Conservation (phyloP, 2,797 vertebrate genomes). For the Carapus acus region DNA sequence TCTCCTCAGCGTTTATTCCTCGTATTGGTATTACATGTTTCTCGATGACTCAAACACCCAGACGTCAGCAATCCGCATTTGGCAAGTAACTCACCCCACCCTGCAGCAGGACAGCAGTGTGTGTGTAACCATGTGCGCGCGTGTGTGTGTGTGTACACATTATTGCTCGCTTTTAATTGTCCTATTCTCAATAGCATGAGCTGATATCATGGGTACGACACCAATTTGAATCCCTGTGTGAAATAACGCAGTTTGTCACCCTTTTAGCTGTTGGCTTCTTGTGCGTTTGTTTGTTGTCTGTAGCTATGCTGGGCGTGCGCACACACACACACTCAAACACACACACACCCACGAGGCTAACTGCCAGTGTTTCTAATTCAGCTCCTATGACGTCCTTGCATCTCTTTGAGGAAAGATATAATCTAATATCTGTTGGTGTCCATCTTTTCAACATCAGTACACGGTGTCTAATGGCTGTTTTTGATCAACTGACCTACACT, state of each 20-base stretch:
- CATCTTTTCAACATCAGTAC: neutral
- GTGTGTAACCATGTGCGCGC: too few species aligned
- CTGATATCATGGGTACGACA: constrained; percentile 14
- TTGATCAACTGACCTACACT: constrained; percentile 6
- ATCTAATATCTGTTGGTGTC: too few species aligned
- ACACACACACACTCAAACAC: constrained; percentile 2
- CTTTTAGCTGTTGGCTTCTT: constrained; percentile 13
- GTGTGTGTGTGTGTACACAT: neutral
- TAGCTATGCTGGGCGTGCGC: neutral
- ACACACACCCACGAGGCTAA: too few species aligned
- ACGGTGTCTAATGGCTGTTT: neutral
- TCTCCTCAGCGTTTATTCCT: too few species aligned
- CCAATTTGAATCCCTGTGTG: constrained; percentile 24
- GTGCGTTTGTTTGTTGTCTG: constrained; percentile 8
- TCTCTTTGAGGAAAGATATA: too few species aligned
- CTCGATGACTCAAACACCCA: too few species aligned
- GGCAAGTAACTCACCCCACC: too few species aligned
- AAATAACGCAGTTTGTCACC: constrained; percentile 30
- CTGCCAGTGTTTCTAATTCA: too few species aligned
- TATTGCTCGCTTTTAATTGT: constrained; percentile 14
- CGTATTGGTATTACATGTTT: too few species aligned
- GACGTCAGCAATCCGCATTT: too few species aligned
- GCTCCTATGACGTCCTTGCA: too few species aligned
- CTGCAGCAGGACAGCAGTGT: too few species aligned
- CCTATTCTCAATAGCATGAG: constrained; percentile 14